Conservation (phyloP, 2,888 invertebrate genomes). For the Tiphia femorata region DNA sequence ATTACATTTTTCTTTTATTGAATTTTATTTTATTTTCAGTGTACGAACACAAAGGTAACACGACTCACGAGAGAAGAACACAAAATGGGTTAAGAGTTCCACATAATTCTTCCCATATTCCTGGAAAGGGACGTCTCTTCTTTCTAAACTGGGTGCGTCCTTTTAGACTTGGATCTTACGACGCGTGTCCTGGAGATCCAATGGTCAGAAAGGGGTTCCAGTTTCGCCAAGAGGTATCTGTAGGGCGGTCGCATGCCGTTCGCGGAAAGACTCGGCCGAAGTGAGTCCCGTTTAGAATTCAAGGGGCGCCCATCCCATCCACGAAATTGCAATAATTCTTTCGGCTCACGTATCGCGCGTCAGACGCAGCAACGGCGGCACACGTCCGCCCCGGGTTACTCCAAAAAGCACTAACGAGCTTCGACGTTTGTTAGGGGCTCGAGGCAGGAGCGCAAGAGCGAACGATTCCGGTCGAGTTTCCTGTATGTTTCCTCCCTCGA, state of each 20-base stretch:
- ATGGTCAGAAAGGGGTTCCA: not conserved
- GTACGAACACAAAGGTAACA: no score
- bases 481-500: not conserved
- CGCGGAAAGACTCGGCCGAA: constrained; percentile 27
- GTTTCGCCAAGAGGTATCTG: constrained; percentile 16
- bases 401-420: constrained; percentile 60
- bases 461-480: not conserved
- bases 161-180: no score
- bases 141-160: no score
- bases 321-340: constrained; percentile 63
- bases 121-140: no score
- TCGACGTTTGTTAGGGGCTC: constrained; percentile 58
- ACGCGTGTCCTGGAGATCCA: not conserved
- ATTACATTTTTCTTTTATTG: no score
- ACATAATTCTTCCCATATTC: no score
- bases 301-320: constrained; percentile 35
- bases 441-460: constrained; percentile 1
- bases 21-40: no score
- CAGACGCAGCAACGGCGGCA: constrained; percentile 8
- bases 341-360: constrained; percentile 57
- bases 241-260: constrained; percentile 27
- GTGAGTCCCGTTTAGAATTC: constrained; percentile 46
- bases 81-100: no score
- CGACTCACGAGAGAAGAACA: no score
- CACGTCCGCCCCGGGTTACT: constrained; percentile 48